Conservation (phyloP, 2,797 vertebrate genomes). For the Chiloscyllium punctatum region DNA sequence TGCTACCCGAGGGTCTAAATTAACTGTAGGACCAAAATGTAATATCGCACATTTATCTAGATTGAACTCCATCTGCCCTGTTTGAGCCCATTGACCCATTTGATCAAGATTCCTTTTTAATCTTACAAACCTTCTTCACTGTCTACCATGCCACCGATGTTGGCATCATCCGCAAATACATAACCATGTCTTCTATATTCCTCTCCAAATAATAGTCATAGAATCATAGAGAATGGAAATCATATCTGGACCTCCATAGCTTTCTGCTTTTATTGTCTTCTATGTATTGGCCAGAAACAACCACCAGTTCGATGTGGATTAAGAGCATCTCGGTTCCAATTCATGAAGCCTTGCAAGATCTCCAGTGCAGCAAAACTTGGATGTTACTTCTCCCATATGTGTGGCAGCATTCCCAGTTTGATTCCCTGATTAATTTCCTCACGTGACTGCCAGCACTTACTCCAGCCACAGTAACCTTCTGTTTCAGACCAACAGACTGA, state of each 20-base stretch:
- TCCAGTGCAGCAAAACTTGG: not conserved
- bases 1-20: too few relatives aligned
- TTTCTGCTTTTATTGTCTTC: not conserved
- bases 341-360: not conserved
- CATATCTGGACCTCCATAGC: not conserved
- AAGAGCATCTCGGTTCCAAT: not conserved
- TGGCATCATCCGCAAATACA: too few relatives aligned
- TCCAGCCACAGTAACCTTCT: not conserved
- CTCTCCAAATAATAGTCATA: too few relatives aligned
- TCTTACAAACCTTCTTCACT: too few relatives aligned
- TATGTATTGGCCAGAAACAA: not conserved
- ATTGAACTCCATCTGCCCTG: too few relatives aligned
- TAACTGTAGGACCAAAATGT: too few relatives aligned
- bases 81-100: too few relatives aligned
- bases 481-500: not conserved
- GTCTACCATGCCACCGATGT: too few relatives aligned
- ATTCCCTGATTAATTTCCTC: not conserved
- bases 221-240: too few relatives aligned
- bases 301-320: not conserved
- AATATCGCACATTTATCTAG: too few relatives aligned
- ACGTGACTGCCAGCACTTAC: not conserved
- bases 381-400: not conserved
- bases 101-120: too few relatives aligned
- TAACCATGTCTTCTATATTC: too few relatives aligned
- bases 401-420: not conserved